phyloP scores from a whole-genome alignment of 2,888 invertebrate species.

The Stenotaenia linearis region DNA sequence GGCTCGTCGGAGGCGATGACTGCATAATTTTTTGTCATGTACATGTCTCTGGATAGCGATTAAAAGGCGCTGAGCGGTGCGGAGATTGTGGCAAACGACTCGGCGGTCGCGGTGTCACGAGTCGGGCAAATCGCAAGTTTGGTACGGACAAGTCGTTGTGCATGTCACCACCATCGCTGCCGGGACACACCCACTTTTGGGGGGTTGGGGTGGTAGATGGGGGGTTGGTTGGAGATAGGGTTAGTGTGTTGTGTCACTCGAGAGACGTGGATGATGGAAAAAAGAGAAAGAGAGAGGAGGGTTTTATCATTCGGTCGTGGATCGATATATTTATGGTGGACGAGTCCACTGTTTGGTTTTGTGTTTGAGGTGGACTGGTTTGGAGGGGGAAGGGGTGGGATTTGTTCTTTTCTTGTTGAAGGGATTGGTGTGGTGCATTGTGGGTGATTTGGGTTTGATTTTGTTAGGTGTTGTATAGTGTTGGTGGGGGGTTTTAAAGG shows the following conservation, averaged over 20 bases:
- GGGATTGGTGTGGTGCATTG: no score
- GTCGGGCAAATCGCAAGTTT: not conserved
- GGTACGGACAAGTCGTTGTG: not conserved
- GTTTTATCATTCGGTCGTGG: not conserved
- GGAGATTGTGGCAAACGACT: not conserved
- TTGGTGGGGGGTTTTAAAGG: no score
- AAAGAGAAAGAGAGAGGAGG: not conserved
- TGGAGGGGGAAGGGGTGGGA: not conserved
- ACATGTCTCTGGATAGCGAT: not conserved
- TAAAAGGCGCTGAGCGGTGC: not conserved
- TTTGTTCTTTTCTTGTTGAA: not conserved
- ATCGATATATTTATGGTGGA: not conserved
- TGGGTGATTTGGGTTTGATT: no score
- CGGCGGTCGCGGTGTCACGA: not conserved
- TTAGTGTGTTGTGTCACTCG: not conserved
- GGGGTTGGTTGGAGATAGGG: not conserved
- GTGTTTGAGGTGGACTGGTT: not conserved
- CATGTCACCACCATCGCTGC: not conserved
- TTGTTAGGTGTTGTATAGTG: no score
- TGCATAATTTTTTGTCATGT: not conserved
- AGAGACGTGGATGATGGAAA: not conserved
- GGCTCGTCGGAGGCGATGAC: not conserved
- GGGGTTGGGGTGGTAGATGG: not conserved
- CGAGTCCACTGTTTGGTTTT: not conserved
- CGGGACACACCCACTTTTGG: not conserved